Base-by-base conservation (phyloP, 2,888 invertebrate species). In the Agrotis exclamationis region DNA sequence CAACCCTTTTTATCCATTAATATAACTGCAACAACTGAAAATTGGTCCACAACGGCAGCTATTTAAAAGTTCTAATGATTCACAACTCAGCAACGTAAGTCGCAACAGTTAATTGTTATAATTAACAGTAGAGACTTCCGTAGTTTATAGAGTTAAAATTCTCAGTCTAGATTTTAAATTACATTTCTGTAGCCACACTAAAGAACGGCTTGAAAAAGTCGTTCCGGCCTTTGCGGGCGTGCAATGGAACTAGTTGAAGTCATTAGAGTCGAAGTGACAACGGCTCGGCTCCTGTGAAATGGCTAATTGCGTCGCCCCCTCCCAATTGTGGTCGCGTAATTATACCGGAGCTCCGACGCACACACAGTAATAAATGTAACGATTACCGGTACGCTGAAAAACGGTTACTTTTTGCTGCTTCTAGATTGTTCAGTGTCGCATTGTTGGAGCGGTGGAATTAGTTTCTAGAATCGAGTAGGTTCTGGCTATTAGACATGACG, bases 241-340 rank as follows among this genome's bases (percentile, higher is more conserved):
- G 71, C 79, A 81, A 67, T 79, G 74, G 59, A 82, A 81, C 79
- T 85, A 79, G 82, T 80, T 80, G 80, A 84, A 85, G 88, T 87
- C 87, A 85, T 89, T 90, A 87, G 83, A 83, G 85, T 74, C 78
- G 79, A 76, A 87, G 87, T 87, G 89, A 87, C 89, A 89, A 88
- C 86, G 85, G 83, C 70, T 79, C 72, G 79, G 79, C 74, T 84
- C 72, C 81, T 82, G 86, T 85, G 83, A 85, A 86, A 86, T 85
- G 86, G 87, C 86, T 90, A 90, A 90, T 90, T 89, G 86, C 87
- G 85, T 80, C 84, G 78, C 85, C 83, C 81, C 82, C 76, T 80
- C 82, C 80, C 83, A 86, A 90, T 89, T 92, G 88, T 85, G 85
- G 82, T 74, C 74, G 80, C 81, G 87, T 89, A 89, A 92, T 92